phyloP scores from a whole-genome alignment of 2,888 invertebrate species.

The Tinea semifulvella region DNA sequence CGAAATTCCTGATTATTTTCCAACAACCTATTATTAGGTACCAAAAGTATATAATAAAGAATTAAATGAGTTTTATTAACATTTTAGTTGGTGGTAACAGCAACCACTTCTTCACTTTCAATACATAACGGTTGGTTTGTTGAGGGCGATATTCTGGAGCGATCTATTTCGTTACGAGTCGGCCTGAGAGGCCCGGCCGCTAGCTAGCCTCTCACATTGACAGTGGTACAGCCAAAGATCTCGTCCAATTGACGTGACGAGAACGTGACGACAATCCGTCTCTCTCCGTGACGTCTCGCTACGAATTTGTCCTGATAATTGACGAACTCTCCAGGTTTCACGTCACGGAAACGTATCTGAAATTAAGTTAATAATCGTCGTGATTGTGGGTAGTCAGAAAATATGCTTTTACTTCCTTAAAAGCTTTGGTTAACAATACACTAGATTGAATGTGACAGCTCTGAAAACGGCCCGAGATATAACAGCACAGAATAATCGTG shows the following conservation, averaged over 20 bases:
- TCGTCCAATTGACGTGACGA: constrained; percentile 72
- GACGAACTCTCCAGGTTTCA: constrained; percentile 70
- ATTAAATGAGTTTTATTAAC: too few relatives aligned
- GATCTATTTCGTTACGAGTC: constrained; percentile 2
- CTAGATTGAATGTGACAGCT: too few relatives aligned
- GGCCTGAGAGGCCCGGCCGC: constrained; percentile 49
- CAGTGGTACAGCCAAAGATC: constrained; percentile 66
- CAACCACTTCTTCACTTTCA: constrained; percentile 52
- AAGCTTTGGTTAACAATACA: too few relatives aligned
- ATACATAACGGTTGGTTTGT: constrained; percentile 48
- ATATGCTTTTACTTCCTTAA: too few relatives aligned
- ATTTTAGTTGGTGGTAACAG: constrained; percentile 41
- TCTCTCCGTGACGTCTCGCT: constrained; percentile 66
- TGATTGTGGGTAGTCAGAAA: too few relatives aligned
- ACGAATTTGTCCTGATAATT: constrained; percentile 68
- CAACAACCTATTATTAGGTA: too few relatives aligned
- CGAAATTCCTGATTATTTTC: too few relatives aligned
- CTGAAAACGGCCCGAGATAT: too few relatives aligned
- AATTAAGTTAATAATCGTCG: neutral
- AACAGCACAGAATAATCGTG: too few relatives aligned
- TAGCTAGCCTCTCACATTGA: constrained; percentile 63
- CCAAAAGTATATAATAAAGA: too few relatives aligned
- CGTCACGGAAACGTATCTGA: constrained; percentile 65
- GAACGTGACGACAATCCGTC: constrained; percentile 73
- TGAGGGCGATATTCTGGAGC: constrained; percentile 22